Evolutionary conservation across 2,888 invertebrate genomes (phyloP).

Genomic region (Leptinotarsa rubiginosa): DNA sequence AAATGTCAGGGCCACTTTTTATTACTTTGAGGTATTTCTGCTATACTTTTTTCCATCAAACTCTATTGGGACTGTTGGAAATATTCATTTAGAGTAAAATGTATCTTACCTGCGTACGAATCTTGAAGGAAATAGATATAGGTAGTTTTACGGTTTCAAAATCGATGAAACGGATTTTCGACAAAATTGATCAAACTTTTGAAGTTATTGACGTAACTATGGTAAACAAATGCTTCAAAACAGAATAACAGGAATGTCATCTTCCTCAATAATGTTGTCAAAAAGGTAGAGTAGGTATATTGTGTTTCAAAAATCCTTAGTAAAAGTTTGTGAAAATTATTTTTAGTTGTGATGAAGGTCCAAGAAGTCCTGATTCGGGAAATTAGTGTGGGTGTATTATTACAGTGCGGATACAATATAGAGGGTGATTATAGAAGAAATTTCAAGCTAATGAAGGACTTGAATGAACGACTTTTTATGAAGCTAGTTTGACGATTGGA

Average conservation of each 20-base stretch:
- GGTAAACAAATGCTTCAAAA: slow-evolving; percentile 4
- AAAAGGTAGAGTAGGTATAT: background rate
- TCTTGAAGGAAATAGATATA: background rate
- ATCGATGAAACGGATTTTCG: slow-evolving; percentile 10
- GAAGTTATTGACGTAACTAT: slow-evolving; percentile 17
- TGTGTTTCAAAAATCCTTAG: background rate
- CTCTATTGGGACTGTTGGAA: background rate
- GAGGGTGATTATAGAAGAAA: too few relatives aligned
- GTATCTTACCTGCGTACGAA: background rate
- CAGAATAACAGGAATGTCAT: slow-evolving; percentile 2
- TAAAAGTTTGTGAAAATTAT: background rate
- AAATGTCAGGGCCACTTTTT: background rate
- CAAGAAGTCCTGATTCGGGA: background rate
- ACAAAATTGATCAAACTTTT: slow-evolving; percentile 11
- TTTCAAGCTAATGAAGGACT: too few relatives aligned
- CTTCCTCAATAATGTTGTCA: background rate
- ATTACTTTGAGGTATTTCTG: background rate
- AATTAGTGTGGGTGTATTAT: background rate
- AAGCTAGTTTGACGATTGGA: too few relatives aligned
- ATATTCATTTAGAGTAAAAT: background rate
- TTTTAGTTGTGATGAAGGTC: background rate
- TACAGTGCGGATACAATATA: background rate
- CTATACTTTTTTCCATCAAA: background rate
- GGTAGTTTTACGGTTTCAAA: background rate
- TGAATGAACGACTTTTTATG: too few relatives aligned